phyloP scores from a whole-genome alignment of 1,140 invertebrate genomes.

The Micrasema minimum region DNA sequence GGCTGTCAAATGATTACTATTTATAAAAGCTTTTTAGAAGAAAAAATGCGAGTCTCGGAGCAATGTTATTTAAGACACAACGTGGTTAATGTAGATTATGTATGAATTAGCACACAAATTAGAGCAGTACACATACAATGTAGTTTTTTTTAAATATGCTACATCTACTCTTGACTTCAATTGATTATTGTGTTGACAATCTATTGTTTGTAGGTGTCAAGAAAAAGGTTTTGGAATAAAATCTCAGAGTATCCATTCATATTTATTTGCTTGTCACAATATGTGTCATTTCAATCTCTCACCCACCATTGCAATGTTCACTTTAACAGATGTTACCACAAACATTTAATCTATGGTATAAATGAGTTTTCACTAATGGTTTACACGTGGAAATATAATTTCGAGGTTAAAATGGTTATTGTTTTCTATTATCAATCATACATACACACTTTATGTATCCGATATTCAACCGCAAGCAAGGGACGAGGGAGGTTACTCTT shows the following conservation, averaged over 20 bases:
- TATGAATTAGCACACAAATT: too few relatives aligned
- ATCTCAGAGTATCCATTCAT: constrained; percentile 2
- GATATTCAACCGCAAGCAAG: too few relatives aligned
- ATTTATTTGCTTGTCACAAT: constrained; percentile 33
- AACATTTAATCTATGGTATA: constrained; percentile 36
- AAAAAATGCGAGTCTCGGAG: too few relatives aligned
- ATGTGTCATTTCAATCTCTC: constrained; percentile 6
- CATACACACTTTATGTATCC: background rate
- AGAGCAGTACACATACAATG: too few relatives aligned
- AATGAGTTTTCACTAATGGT: constrained; percentile 21
- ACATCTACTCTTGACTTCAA: too few relatives aligned
- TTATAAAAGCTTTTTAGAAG: background rate
- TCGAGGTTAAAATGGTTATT: constrained; percentile 24
- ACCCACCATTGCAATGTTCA: background rate
- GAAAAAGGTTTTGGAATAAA: constrained; percentile 1
- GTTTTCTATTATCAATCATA: constrained; percentile 9
- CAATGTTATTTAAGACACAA: too few relatives aligned
- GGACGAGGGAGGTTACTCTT: too few relatives aligned
- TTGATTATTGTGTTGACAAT: too few relatives aligned
- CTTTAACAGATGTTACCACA: constrained; percentile 26
- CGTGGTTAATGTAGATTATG: too few relatives aligned
- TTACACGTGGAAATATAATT: constrained; percentile 23
- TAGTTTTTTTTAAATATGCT: too few relatives aligned
- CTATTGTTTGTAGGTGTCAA: too few relatives aligned
- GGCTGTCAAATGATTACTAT: too few relatives aligned